Conservation (phyloP, 2,888 invertebrate species). For the Brenthis ino region DNA sequence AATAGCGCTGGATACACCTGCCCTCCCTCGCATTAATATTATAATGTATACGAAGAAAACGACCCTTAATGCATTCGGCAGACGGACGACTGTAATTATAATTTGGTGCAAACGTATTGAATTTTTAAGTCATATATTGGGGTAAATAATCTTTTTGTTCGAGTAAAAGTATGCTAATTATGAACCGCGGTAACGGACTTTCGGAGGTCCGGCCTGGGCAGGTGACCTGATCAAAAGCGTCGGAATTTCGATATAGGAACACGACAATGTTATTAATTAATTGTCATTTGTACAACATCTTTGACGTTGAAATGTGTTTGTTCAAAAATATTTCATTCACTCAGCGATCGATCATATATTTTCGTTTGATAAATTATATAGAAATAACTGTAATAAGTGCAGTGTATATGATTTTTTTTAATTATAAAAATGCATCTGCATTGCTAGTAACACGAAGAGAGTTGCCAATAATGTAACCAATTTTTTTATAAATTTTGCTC, state of each 20-base stretch:
- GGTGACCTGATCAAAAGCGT: conserved; percentile 67
- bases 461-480: too few relatives aligned
- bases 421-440: too few relatives aligned
- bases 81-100: conserved; percentile 70
- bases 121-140: conserved; percentile 65
- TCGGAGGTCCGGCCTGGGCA: conserved; percentile 50
- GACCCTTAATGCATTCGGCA: conserved; percentile 70
- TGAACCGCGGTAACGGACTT: conserved; percentile 51
- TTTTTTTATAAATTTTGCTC: too few relatives aligned
- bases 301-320: conserved; percentile 17
- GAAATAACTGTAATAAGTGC: too few relatives aligned
- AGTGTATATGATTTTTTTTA: too few relatives aligned
- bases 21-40: conserved; percentile 67
- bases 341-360: neutral
- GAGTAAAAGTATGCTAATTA: conserved; percentile 67
- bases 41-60: conserved; percentile 71
- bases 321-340: neutral
- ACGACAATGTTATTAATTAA: conserved; percentile 35
- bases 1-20: conserved; percentile 73
- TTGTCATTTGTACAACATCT: conserved; percentile 28
- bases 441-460: too few relatives aligned
- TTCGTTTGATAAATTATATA: neutral
- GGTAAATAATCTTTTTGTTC: conserved; percentile 69
- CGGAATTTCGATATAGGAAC: conserved; percentile 62
- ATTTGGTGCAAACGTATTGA: conserved; percentile 80